phyloP scores from a whole-genome alignment of 2,797 vertebrate species.

The Pterois miles region DNA sequence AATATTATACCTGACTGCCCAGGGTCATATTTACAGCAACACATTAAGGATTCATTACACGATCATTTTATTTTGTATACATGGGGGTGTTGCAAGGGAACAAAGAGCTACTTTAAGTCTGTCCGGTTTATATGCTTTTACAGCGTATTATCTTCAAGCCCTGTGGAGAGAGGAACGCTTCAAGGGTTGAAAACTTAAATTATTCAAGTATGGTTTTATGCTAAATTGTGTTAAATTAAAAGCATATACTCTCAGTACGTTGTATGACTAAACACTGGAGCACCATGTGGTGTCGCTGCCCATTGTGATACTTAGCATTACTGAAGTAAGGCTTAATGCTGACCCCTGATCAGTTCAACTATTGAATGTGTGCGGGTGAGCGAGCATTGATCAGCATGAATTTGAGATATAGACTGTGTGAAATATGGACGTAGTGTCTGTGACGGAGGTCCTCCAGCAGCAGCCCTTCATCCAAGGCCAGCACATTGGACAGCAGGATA shows the following conservation, averaged over 20 bases:
- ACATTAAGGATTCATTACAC: not conserved
- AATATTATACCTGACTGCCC: not conserved
- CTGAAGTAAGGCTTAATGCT: no score
- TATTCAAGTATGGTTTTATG: not conserved
- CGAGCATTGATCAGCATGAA: no score
- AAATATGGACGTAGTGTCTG: no score
- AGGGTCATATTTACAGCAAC: not conserved
- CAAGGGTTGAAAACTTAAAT: not conserved
- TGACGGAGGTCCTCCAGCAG: no score
- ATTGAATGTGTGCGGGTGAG: no score
- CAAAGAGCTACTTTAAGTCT: not conserved
- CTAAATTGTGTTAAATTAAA: not conserved
- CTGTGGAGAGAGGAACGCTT: not conserved
- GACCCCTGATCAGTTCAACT: no score
- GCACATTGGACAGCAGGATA: no score
- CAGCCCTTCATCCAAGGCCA: no score
- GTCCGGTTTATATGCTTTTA: not conserved
- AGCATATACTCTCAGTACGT: not conserved
- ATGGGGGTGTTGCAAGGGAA: not conserved
- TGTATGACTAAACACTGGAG: not conserved
- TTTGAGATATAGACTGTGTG: no score
- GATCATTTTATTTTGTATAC: not conserved
- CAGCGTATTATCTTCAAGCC: not conserved
- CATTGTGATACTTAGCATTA: no score
- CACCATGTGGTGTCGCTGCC: not conserved